phyloP scores from a whole-genome alignment of 2,113 vertebrate species.

The Apodemus speciosus region DNA sequence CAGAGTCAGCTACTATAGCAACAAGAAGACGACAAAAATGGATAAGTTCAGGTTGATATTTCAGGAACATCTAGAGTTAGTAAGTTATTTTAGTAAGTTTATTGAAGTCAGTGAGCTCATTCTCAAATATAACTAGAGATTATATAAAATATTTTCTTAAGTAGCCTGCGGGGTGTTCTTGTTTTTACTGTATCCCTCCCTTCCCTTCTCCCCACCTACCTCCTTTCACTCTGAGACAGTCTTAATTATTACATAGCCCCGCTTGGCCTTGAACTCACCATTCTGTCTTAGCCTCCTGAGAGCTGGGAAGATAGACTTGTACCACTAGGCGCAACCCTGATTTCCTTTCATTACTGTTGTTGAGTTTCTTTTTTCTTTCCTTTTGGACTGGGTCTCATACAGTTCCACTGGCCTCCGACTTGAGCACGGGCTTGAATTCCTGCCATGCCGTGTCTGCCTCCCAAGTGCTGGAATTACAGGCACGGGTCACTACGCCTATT shows the following conservation, averaged over 20 bases:
- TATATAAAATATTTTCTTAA: conserved; percentile 35
- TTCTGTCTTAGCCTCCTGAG: not conserved
- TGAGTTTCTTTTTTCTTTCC: not conserved
- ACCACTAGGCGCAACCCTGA: not conserved
- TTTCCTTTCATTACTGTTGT: not conserved
- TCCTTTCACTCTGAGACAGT: not conserved
- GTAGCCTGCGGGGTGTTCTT: not conserved
- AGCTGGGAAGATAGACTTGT: not conserved
- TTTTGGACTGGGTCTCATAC: not conserved
- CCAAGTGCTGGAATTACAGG: not conserved
- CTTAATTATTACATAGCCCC: not conserved
- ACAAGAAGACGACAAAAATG: not conserved
- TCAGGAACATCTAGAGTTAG: conserved; percentile 42
- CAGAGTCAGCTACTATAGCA: not conserved
- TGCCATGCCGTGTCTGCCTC: not conserved
- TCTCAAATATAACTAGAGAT: conserved; percentile 44
- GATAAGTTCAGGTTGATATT: conserved; percentile 10
- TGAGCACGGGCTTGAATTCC: not conserved
- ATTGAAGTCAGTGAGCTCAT: conserved; percentile 43
- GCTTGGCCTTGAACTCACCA: not conserved
- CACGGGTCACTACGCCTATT: not conserved
- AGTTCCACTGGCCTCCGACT: not conserved
- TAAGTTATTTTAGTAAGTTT: conserved; percentile 27
- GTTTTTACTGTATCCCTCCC: not conserved
- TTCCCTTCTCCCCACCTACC: not conserved